These are phyloP conservation scores for Amblyornis subalaris DNA, from an alignment of 2,113 vertebrate genomes.

Conservation along the genomic window DNA sequence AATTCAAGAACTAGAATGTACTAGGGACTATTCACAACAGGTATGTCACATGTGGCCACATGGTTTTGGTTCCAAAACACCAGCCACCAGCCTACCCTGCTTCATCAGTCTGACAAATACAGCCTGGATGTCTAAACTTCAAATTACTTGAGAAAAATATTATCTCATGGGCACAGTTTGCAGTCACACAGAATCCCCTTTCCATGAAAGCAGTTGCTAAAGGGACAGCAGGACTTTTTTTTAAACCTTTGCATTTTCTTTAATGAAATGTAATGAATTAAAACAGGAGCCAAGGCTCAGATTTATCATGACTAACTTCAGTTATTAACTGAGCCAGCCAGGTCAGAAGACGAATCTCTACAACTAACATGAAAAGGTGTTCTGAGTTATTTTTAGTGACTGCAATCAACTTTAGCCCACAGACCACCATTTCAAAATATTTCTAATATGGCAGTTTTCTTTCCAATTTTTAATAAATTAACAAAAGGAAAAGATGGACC, in stretches of 20 bases:
- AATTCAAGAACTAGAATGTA: background rate
- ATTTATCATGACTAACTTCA: background rate
- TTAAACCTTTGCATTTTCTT: background rate
- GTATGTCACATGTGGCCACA: rapidly evolving
- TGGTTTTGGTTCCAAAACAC: background rate
- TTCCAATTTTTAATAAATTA: background rate
- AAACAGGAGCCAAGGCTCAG: background rate
- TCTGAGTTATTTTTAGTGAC: background rate
- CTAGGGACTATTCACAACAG: background rate
- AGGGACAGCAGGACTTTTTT: background rate
- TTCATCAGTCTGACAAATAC: background rate
- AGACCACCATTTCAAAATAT: background rate
- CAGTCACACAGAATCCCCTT: background rate
- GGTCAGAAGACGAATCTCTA: background rate
- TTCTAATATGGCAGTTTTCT: background rate
- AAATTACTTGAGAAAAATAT: background rate
- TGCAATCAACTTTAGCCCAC: background rate
- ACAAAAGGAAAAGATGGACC: background rate
- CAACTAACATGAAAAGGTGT: background rate
- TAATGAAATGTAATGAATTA: background rate
- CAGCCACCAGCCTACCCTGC: background rate
- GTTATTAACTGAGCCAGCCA: background rate
- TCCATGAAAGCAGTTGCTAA: background rate
- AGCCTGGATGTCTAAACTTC: background rate
- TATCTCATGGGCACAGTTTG: background rate